Conservation (phyloP, 2,797 vertebrate genomes). For the Telmatherina bonti region DNA sequence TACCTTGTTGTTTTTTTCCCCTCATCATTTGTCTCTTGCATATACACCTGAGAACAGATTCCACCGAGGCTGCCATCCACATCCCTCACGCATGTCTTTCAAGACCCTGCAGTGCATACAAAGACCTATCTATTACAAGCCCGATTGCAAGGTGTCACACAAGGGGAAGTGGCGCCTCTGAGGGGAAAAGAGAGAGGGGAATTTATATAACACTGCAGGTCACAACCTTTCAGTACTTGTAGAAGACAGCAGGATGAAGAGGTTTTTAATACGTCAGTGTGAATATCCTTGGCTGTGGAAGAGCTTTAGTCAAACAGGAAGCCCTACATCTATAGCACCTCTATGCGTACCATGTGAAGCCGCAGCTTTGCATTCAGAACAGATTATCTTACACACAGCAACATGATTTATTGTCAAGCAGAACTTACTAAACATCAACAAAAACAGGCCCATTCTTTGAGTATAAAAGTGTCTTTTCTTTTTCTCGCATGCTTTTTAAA, state of each 20-base stretch:
- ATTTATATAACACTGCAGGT: slow-evolving; percentile 57
- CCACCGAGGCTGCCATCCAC: slow-evolving; percentile 43
- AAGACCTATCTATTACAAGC: slow-evolving; percentile 56
- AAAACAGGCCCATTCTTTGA: neutral
- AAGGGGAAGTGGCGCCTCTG: slow-evolving; percentile 45
- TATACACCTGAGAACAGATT: slow-evolving; percentile 35
- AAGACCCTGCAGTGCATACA: slow-evolving; percentile 39
- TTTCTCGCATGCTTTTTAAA: neutral
- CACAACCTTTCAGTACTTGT: slow-evolving; percentile 39
- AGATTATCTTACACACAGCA: slow-evolving; percentile 5
- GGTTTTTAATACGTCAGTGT: slow-evolving; percentile 31
- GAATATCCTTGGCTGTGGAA: slow-evolving; percentile 16
- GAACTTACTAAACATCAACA: neutral
- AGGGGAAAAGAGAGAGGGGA: slow-evolving; percentile 4
- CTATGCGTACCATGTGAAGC: slow-evolving; percentile 22
- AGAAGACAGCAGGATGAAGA: slow-evolving; percentile 23
- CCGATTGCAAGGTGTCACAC: slow-evolving; percentile 58
- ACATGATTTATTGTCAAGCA: neutral
- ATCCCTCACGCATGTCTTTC: slow-evolving; percentile 30
- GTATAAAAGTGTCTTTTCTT: neutral
- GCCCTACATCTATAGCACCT: slow-evolving; percentile 19
- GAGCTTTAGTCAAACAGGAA: slow-evolving; percentile 23
- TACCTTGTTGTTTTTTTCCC: slow-evolving; percentile 18
- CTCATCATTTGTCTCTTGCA: slow-evolving; percentile 11
- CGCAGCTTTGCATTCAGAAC: slow-evolving; percentile 8